Evolutionary conservation across 2,888 invertebrate species (phyloP).

Genomic region (Nephrocerus scutellatus): DNA sequence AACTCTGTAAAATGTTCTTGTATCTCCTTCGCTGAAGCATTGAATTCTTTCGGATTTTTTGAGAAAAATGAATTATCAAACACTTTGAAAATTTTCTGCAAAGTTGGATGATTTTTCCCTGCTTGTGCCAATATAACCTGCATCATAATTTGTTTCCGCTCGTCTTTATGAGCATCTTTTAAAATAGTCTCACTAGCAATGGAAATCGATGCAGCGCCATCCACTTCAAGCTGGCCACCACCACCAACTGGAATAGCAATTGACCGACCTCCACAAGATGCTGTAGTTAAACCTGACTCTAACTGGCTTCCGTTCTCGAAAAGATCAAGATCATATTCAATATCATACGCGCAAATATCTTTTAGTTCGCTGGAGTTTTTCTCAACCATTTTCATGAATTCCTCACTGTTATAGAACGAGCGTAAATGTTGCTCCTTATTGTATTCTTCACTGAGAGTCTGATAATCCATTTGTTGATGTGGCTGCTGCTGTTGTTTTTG

Average conservation of each 20-base stretch:
- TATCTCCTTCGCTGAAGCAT: slow-evolving; percentile 21
- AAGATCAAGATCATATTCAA: slow-evolving; percentile 4
- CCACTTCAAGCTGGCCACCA: slow-evolving; percentile 19
- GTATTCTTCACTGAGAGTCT: slow-evolving; percentile 33
- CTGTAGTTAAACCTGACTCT: too few relatives aligned
- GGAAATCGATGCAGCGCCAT: slow-evolving; percentile 17
- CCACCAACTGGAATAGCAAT: slow-evolving; percentile 1
- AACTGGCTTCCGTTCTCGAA: slow-evolving; percentile 1
- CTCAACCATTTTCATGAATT: neutral
- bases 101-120: slow-evolving; percentile 14
- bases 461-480: too few relatives aligned
- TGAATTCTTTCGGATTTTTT: slow-evolving; percentile 3
- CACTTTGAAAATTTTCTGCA: slow-evolving; percentile 21
- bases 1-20: slow-evolving; percentile 30
- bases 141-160: too few relatives aligned
- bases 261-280: neutral
- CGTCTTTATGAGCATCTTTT: too few relatives aligned
- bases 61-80: slow-evolving; percentile 11
- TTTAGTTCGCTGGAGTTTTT: slow-evolving; percentile 3
- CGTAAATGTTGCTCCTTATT: slow-evolving; percentile 24
- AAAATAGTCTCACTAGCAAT: too few relatives aligned
- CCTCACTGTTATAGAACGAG: slow-evolving; percentile 1
- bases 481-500: too few relatives aligned
- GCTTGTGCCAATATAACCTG: too few relatives aligned
- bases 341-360: neutral